A percentile compares a stretch with the other conserved stretches of the same genome.
phyloP scores from a whole-genome alignment of 2,113 vertebrate genomes.

The Aleadryas rufinucha region DNA sequence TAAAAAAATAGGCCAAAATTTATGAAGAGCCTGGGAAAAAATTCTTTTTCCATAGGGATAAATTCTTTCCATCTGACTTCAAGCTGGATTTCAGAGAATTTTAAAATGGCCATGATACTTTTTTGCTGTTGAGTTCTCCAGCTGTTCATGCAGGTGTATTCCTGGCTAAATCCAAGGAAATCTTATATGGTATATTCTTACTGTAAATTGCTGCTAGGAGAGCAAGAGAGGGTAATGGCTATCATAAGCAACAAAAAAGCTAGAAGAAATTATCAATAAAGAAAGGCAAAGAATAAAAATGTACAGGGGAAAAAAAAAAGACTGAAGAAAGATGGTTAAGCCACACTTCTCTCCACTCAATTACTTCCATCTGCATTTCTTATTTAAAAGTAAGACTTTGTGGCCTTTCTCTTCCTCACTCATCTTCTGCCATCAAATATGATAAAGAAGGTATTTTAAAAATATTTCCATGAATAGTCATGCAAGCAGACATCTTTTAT shows the following conservation, averaged over 20 bases:
- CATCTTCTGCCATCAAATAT: neutral
- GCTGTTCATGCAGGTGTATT: neutral
- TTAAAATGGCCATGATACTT: neutral
- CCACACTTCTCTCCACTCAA: neutral
- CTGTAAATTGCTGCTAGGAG: neutral
- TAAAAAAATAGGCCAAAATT: neutral
- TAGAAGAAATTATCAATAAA: neutral
- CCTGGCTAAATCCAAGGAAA: neutral
- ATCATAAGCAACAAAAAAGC: neutral
- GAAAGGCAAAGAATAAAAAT: neutral
- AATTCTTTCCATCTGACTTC: neutral
- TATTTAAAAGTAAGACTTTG: neutral
- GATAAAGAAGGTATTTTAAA: neutral
- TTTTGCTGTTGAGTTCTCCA: neutral
- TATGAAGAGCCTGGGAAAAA: neutral
- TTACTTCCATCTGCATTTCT: neutral
- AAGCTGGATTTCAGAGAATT: neutral
- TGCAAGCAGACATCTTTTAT: neutral
- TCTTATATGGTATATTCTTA: neutral
- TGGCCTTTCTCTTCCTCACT: neutral
- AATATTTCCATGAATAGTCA: neutral
- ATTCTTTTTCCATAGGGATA: neutral
- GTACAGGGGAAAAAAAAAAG: neutral
- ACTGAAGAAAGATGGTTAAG: neutral
- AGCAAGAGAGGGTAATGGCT: neutral